Evolutionary conservation across 2,113 vertebrate genomes (phyloP), one percentile per base, ranked within the genome.

Genomic region (Rana temporaria): DNA sequence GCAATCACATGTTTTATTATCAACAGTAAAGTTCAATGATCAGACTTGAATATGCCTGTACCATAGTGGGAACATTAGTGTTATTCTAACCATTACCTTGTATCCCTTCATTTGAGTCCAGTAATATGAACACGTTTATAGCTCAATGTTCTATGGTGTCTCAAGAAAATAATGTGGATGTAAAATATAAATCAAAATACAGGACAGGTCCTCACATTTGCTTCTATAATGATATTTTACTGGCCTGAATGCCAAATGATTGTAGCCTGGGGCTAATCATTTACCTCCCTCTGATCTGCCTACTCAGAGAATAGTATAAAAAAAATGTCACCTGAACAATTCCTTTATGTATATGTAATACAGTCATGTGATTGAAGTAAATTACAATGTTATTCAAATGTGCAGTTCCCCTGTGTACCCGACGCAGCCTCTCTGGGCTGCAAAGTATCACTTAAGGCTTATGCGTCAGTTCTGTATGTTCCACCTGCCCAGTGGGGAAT

Each of bases 1-100:
- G 55, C 65, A 79, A 59, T 79, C 65, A 69, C 59, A 79, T 69
- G 67, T 79, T 79, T 79, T 69, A 79, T 79, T 79, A 70, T 69
- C 30, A 68, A 69, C 66, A 79, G 65, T 79, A 79, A 79, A 79
- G 66, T 70, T 68, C 66, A 79, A 79, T 69, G 78, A 69, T 55
- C 65, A 59, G 65, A 69, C 53, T 56, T 48, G 30, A 79, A 34
- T 42, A 57, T 42, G 66, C 34, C 24, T 19, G 32, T 16, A 24
- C 53, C 53, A 48, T 68, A 69, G 78, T 42, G 53, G 20, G 78
- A 60, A 79, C 59, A 79, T 79, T 69, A 79, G 67, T 59, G 55
- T 69, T 60, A 38, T 70, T 42, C 20, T 69, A 70, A 68, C 66
- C 52, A 59, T 69, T 70, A 57, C 30, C 55, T 79, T 79, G 32